Percentiles rank a stretch among this genome's conserved stretches.
Evolutionary conservation across 2,113 vertebrate species (phyloP).

Genomic region (Anhinga rufa): DNA sequence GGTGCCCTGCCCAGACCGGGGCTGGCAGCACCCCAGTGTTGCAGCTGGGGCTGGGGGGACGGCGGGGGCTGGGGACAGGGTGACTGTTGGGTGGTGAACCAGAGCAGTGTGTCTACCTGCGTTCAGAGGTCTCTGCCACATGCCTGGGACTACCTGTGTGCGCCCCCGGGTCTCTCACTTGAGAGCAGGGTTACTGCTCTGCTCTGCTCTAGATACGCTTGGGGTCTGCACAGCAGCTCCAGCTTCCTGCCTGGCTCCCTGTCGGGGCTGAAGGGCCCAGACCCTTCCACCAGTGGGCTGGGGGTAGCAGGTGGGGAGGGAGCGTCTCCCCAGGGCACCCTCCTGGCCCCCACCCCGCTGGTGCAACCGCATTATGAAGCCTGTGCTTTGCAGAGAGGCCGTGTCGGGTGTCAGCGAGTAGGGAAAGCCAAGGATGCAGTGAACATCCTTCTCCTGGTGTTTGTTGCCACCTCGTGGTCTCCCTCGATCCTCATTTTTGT

Average conservation of each 20-base stretch:
- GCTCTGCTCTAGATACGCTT: background rate
- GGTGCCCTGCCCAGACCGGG: background rate
- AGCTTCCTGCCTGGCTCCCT: background rate
- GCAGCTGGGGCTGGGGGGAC: background rate
- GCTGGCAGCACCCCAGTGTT: background rate
- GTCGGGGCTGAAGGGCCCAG: background rate
- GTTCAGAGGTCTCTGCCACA: background rate
- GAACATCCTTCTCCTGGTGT: background rate
- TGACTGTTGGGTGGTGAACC: background rate
- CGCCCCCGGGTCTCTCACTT: background rate
- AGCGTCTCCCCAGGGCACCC: background rate
- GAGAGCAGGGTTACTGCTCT: background rate
- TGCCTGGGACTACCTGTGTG: background rate
- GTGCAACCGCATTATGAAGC: background rate
- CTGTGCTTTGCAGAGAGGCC: background rate
- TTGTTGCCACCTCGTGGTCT: slow-evolving; percentile 55
- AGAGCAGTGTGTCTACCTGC: background rate
- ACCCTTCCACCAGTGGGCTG: background rate
- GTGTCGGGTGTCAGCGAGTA: accelerated
- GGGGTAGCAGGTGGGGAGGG: background rate
- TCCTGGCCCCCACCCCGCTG: background rate
- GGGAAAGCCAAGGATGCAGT: background rate
- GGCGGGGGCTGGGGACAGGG: background rate
- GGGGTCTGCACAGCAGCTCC: background rate
- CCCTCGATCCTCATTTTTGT: background rate